Evolutionary conservation across 1,140 invertebrate species (phyloP).

Genomic region (Lasioglossum albipes): DNA sequence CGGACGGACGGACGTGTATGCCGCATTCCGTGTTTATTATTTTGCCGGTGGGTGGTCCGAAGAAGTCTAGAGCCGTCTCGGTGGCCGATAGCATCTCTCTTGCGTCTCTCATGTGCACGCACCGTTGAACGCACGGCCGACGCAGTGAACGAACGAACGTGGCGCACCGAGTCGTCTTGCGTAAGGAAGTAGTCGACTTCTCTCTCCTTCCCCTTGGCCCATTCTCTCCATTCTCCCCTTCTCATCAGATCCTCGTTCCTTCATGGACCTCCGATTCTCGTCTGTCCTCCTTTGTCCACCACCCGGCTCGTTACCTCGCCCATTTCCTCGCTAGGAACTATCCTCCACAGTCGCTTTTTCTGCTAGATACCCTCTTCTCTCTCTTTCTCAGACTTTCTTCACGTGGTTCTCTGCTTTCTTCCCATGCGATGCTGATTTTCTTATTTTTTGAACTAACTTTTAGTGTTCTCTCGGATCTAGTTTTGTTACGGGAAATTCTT

Average conservation of each 20-base stretch:
- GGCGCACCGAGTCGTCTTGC: constrained; percentile 64
- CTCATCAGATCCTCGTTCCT: constrained; percentile 1
- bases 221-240: constrained; percentile 6
- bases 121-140: constrained; percentile 67
- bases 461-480: too few species aligned
- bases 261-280: neutral
- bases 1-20: constrained; percentile 64
- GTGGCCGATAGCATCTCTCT: constrained; percentile 76
- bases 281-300: neutral
- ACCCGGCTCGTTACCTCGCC: constrained; percentile 13
- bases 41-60: constrained; percentile 76
- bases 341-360: neutral
- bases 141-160: constrained; percentile 52
- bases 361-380: neutral
- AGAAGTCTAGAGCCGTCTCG: constrained; percentile 73
- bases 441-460: too few species aligned
- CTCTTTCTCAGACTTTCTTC: neutral
- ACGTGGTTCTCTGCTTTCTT: too few species aligned
- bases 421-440: too few species aligned
- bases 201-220: constrained; percentile 16
- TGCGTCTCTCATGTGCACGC: constrained; percentile 71
- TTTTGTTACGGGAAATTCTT: too few species aligned
- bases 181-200: constrained; percentile 67
- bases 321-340: neutral
- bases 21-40: constrained; percentile 77